These are phyloP conservation scores for Euborellia annulipes DNA, from an alignment of 1,140 invertebrate species.

Conservation along the genomic window DNA sequence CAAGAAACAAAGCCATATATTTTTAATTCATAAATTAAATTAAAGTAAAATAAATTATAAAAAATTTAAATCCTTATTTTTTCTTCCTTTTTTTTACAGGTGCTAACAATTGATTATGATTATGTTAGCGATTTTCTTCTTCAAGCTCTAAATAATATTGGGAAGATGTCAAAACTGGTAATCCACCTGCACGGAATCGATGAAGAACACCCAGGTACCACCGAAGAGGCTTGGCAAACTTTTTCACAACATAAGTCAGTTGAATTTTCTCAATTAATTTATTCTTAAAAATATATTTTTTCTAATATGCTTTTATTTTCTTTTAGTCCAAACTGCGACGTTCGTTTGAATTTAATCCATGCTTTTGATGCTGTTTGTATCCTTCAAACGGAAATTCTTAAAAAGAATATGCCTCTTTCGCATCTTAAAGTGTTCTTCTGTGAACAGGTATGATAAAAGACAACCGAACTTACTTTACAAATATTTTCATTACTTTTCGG, in stretches of 20 bases:
- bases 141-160: slow-evolving; percentile 24
- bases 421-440: slow-evolving; percentile 62
- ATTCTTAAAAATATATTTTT: not conserved
- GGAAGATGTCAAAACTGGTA: slow-evolving; percentile 39
- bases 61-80: too few relatives aligned
- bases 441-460: slow-evolving; percentile 44
- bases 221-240: slow-evolving; percentile 43
- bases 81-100: slow-evolving; percentile 29
- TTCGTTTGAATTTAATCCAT: slow-evolving; percentile 55
- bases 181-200: slow-evolving; percentile 54
- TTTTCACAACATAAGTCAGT: slow-evolving; percentile 36
- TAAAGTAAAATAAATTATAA: too few relatives aligned
- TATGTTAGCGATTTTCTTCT: slow-evolving; percentile 45
- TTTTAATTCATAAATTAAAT: too few relatives aligned
- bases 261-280: not conserved
- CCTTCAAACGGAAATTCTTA: slow-evolving; percentile 43
- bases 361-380: slow-evolving; percentile 47
- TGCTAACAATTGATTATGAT: slow-evolving; percentile 60
- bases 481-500: too few relatives aligned
- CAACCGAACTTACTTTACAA: too few relatives aligned
- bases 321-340: slow-evolving; percentile 39
- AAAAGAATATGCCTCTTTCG: slow-evolving; percentile 52
- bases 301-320: slow-evolving; percentile 9
- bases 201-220: slow-evolving; percentile 40
- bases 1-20: too few relatives aligned